Evolutionary conservation across 1,140 invertebrate genomes (phyloP).

Genomic region (Hesperophylax magnus): DNA sequence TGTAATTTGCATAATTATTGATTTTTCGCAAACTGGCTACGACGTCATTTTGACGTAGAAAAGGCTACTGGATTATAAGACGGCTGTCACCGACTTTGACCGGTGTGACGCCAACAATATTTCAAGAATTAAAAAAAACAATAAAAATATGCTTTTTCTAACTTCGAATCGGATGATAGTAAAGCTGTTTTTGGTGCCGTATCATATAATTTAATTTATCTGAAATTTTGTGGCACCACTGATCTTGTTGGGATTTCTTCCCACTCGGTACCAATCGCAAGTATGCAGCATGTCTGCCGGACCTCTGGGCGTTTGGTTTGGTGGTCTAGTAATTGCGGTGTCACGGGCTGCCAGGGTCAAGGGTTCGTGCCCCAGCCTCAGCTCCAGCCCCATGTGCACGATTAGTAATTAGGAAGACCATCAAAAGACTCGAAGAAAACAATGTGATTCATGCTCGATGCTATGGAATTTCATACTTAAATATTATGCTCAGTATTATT

Average conservation of each 20-base stretch:
- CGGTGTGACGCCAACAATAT: too few relatives aligned
- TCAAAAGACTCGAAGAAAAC: neutral
- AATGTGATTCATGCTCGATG: neutral
- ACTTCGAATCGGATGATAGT: too few relatives aligned
- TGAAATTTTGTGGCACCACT: neutral
- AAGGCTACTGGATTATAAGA: too few relatives aligned
- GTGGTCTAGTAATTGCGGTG: constrained; percentile 41
- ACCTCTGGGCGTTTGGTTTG: neutral
- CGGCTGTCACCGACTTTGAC: too few relatives aligned
- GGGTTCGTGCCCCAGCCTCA: constrained; percentile 48
- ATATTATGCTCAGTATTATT: neutral
- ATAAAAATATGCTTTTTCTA: too few relatives aligned
- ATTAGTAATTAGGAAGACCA: constrained; percentile 3
- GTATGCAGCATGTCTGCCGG: neutral
- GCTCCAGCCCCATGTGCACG: constrained; percentile 11
- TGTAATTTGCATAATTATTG: too few relatives aligned
- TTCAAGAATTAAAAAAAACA: too few relatives aligned
- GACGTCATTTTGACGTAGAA: too few relatives aligned
- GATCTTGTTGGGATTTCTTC: neutral
- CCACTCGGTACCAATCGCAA: neutral
- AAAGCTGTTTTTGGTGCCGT: too few relatives aligned
- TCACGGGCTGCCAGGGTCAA: constrained; percentile 41
- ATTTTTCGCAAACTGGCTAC: too few relatives aligned
- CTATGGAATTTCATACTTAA: neutral
- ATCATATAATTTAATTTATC: too few relatives aligned